Evolutionary conservation across 2,113 vertebrate genomes (phyloP).

Genomic region (Ammodytes dubius): DNA sequence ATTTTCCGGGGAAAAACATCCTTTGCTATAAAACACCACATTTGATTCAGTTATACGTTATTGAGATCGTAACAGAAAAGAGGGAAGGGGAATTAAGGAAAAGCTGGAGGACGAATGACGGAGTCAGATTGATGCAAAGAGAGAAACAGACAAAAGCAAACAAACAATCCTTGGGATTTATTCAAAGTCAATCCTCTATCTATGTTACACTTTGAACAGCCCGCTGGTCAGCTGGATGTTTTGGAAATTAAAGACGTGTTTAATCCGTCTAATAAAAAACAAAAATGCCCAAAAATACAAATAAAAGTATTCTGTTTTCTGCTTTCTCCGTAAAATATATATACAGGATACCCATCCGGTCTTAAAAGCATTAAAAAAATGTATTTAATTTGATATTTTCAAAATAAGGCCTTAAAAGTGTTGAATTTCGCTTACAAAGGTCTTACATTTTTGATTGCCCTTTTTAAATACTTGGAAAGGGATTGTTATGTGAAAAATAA

Average conservation of each 20-base stretch:
- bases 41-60: constrained; percentile 41
- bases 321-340: no score
- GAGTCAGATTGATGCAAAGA: constrained; percentile 1
- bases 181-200: background rate
- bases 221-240: background rate
- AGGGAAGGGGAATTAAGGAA: constrained; percentile 23
- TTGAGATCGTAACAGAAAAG: constrained; percentile 13
- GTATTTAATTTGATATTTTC: no score
- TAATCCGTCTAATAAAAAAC: no score
- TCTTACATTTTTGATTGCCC: no score
- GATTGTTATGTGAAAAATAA: no score
- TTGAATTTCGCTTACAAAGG: no score
- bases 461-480: no score
- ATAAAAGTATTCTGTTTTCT: no score
- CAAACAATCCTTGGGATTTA: background rate
- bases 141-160: background rate
- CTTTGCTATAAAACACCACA: constrained; percentile 39
- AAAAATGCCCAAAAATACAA: no score
- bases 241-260: background rate
- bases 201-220: background rate
- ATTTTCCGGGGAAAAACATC: constrained; percentile 62
- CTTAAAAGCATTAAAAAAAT: no score
- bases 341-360: no score
- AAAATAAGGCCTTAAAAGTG: no score
- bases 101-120: constrained; percentile 2